Conservation (phyloP, 2,888 invertebrate species). For the Apoda limacodes region DNA sequence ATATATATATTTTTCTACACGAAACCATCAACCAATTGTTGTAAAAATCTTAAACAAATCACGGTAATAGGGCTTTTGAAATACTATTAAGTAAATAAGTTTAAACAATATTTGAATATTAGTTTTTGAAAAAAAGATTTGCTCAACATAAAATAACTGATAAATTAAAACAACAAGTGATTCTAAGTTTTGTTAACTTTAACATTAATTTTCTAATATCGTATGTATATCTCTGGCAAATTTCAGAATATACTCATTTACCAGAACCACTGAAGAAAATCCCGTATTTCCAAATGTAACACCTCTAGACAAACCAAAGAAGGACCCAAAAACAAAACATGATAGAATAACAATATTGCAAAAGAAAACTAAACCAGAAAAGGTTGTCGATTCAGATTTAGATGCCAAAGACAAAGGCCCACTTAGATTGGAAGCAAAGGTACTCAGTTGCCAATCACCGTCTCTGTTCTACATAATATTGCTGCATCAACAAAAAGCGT, state of each 20-base stretch:
- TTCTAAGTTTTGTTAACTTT: no score
- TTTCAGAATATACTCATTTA: constrained; percentile 43
- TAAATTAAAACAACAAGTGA: no score
- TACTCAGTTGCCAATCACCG: constrained; percentile 65
- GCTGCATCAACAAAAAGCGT: constrained; percentile 48
- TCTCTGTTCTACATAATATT: constrained; percentile 72
- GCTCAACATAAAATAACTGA: no score
- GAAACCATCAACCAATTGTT: no score
- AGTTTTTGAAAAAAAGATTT: no score
- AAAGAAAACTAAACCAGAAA: constrained; percentile 18
- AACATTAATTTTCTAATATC: no score
- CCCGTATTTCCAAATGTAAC: constrained; percentile 35
- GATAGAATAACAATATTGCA: constrained; percentile 30
- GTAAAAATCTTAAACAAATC: no score
- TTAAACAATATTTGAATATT: no score
- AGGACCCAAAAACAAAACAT: constrained; percentile 17
- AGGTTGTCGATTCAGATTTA: constrained; percentile 29
- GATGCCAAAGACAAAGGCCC: constrained; percentile 59
- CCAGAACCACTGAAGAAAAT: constrained; percentile 30
- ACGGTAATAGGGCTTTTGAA: no score
- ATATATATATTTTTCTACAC: no score
- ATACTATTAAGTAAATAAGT: no score
- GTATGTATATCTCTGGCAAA: constrained; percentile 6
- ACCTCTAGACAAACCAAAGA: constrained; percentile 25
- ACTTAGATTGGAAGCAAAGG: constrained; percentile 53